Evolutionary conservation across 2,797 vertebrate species (phyloP), one percentile per base, ranked within the genome.

Genomic region (Pseudocheirus occidentalis): DNA sequence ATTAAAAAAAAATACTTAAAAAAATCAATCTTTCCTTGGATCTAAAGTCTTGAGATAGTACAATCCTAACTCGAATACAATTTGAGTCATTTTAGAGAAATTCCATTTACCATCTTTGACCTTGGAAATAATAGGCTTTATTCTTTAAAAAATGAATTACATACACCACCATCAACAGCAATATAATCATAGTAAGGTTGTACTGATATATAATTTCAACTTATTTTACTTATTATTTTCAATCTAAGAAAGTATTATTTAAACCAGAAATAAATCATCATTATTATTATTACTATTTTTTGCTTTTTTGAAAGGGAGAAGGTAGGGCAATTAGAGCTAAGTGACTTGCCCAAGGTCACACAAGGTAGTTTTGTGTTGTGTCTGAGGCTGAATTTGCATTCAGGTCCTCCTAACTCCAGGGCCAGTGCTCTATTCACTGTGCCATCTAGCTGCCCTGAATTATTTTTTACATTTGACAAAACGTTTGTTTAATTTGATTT

Each of bases 61-160:
- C 92, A 27, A 24, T 95, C 94, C 93, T 95, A 98, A 96, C 96
- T 97, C 96, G 89, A 97, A 94, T 53, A 94, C 97, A 95, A 97
- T 97, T 98, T 97, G 98, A 96, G 94, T 58, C 0, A 46, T 96
- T 98, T 96, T 94, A 55, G 56, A 66, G 52, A 92, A 90, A 13
- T 59, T 94, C 95, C 81, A 96, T 57, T 90, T 94, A 28, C 94
- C 93, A 94, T 90, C 52, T 59, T 57, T 95, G 55, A 95, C 94
- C 54, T 94, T 97, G 96, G 96, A 95, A 97, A 95, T 52, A 90
- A 93, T 97, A 94, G 81, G 55, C 81, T 91, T 97, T 97, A 91
- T 89, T 54, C 24, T 87, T 87, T 54, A 40, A 40, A 54, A 54
- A 90, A 90, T 53, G 29, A 29, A 90, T 31, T 52, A 54, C 5